Percentiles rank a stretch among this genome's conserved stretches.
These are phyloP conservation scores for Scaptomyza flava DNA, from an alignment of 2,888 invertebrate genomes.

Conservation along the genomic window DNA sequence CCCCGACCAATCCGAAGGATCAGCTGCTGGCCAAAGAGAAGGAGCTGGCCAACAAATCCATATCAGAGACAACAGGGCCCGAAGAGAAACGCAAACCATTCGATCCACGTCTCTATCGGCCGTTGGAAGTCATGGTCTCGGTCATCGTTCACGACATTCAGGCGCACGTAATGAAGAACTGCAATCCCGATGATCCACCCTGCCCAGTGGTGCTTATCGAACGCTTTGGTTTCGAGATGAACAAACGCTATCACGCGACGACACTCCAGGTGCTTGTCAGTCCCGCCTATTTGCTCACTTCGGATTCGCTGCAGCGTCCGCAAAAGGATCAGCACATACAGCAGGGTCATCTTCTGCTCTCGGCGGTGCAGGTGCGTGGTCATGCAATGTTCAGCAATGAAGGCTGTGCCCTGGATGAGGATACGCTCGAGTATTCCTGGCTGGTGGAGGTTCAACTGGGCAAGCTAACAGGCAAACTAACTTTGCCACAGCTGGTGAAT, in stretches of 20 bases:
- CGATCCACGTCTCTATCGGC: slow-evolving; percentile 94
- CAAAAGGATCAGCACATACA: slow-evolving; percentile 90
- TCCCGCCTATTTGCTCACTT: slow-evolving; percentile 93
- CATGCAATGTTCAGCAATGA: slow-evolving; percentile 98
- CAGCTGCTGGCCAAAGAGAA: slow-evolving; percentile 84
- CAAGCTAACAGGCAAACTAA: slow-evolving; percentile 95
- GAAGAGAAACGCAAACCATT: slow-evolving; percentile 90
- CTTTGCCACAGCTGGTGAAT: slow-evolving; percentile 94
- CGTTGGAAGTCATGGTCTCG: slow-evolving; percentile 95
- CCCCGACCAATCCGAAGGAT: slow-evolving; percentile 83
- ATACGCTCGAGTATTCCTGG: slow-evolving; percentile 99
- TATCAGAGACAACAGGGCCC: slow-evolving; percentile 82
- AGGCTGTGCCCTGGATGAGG: slow-evolving; percentile 94
- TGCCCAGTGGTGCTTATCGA: slow-evolving; percentile 96
- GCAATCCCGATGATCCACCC: slow-evolving; percentile 94
- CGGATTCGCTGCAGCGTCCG: slow-evolving; percentile 89
- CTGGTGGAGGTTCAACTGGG: slow-evolving; percentile 97
- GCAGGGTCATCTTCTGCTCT: slow-evolving; percentile 93
- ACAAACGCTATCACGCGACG: slow-evolving; percentile 96
- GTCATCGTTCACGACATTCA: slow-evolving; percentile 98
- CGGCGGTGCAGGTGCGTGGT: slow-evolving; percentile 94
- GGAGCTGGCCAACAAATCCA: slow-evolving; percentile 83
- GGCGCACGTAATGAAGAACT: slow-evolving; percentile 93
- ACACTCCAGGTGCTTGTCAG: slow-evolving; percentile 95
- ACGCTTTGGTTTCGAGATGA: slow-evolving; percentile 98